Evolutionary conservation across 2,797 vertebrate species (phyloP).

Genomic region (Sarcoramphus papa): DNA sequence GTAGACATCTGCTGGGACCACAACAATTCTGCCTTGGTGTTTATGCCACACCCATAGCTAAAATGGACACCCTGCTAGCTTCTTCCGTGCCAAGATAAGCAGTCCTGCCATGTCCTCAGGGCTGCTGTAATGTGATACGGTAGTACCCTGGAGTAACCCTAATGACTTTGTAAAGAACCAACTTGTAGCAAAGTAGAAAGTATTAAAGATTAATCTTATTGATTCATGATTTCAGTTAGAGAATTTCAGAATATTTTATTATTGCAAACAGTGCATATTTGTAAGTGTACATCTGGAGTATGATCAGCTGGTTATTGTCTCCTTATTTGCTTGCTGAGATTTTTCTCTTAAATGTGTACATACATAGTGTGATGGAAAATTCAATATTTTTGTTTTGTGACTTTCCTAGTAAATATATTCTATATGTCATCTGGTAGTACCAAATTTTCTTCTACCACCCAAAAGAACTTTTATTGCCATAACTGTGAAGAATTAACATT

Average conservation of each 20-base stretch:
- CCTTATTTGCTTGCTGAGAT: background rate
- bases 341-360: background rate
- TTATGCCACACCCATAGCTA: background rate
- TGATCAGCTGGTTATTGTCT: background rate
- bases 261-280: background rate
- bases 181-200: background rate
- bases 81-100: background rate
- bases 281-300: background rate
- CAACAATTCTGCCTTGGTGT: background rate
- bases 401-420: background rate
- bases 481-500: background rate
- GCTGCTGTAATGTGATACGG: background rate
- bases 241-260: background rate
- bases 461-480: background rate
- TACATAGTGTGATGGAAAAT: background rate
- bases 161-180: background rate
- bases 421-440: accelerated
- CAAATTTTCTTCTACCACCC: background rate
- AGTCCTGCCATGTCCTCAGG: background rate
- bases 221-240: background rate
- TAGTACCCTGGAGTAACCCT: background rate
- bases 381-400: background rate
- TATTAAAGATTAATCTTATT: background rate
- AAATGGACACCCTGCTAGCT: background rate
- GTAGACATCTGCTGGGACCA: background rate